These are phyloP conservation scores for Prolemur simus DNA, from an alignment of 2,113 vertebrate genomes.

Conservation along the genomic window DNA sequence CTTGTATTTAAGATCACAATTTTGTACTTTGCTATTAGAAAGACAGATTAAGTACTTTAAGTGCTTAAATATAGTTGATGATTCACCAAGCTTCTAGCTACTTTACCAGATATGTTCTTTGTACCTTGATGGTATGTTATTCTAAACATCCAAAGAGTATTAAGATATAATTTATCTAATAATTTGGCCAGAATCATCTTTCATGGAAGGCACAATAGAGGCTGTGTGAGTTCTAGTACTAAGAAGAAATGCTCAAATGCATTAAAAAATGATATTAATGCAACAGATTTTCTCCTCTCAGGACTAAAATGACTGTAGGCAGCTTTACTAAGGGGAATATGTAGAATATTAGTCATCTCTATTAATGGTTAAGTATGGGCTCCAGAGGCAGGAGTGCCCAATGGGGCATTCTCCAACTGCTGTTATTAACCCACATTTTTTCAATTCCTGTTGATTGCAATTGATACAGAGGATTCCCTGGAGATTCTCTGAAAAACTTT, in stretches of 20 bases:
- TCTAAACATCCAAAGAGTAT: not conserved
- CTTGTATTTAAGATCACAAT: not conserved
- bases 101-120: not conserved
- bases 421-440: not conserved
- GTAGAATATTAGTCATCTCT: not conserved
- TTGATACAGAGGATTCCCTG: not conserved
- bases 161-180: not conserved
- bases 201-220: not conserved
- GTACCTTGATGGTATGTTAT: not conserved
- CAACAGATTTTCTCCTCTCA: not conserved
- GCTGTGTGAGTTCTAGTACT: not conserved
- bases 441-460: not conserved
- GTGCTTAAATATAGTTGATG: not conserved
- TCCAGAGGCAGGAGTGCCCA: not conserved
- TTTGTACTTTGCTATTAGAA: not conserved
- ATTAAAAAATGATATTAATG: not conserved
- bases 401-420: not conserved
- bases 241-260: not conserved
- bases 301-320: not conserved
- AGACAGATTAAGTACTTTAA: not conserved
- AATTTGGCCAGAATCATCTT: not conserved
- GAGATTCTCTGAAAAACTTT: not conserved
- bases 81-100: not conserved
- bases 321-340: not conserved
- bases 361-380: not conserved